Percentiles rank a stretch among this genome's conserved stretches.
Conservation (phyloP, 2,113 vertebrate species). For the Syngnathus scovelli region DNA sequence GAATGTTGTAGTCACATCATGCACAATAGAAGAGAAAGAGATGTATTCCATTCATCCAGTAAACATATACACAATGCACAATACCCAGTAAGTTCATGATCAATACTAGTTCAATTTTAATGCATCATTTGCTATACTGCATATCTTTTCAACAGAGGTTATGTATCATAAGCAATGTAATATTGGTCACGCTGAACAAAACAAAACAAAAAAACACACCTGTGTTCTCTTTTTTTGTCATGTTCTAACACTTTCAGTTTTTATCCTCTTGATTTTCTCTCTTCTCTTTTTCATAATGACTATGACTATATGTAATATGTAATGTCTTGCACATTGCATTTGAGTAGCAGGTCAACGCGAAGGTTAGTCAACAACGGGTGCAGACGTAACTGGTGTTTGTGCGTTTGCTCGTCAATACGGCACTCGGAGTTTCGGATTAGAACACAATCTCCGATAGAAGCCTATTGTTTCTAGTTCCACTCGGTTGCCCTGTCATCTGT, state of each 20-base stretch:
- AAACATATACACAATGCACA: neutral
- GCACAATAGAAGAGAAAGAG: neutral
- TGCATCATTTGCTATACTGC: neutral
- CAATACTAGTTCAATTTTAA: neutral
- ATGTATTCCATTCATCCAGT: no score
- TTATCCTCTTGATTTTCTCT: neutral
- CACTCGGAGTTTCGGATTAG: constrained; percentile 6
- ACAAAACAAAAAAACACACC: neutral
- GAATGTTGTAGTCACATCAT: neutral
- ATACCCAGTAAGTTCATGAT: neutral
- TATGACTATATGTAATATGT: neutral
- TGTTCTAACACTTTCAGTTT: neutral
- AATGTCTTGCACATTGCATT: neutral
- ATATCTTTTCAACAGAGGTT: neutral
- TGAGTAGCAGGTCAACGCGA: neutral
- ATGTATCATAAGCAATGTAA: neutral
- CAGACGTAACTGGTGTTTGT: neutral
- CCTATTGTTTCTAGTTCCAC: constrained; percentile 54
- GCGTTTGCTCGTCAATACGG: constrained; percentile 10
- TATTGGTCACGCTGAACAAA: neutral
- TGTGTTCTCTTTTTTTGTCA: neutral
- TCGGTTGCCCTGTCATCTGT: constrained; percentile 52
- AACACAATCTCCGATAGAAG: constrained; percentile 36
- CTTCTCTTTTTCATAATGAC: neutral
- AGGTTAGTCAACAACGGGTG: neutral